Evolutionary conservation across 2,888 invertebrate genomes (phyloP), one percentile per base, ranked within the genome.

Genomic region (Lasioglossum malachurum): DNA sequence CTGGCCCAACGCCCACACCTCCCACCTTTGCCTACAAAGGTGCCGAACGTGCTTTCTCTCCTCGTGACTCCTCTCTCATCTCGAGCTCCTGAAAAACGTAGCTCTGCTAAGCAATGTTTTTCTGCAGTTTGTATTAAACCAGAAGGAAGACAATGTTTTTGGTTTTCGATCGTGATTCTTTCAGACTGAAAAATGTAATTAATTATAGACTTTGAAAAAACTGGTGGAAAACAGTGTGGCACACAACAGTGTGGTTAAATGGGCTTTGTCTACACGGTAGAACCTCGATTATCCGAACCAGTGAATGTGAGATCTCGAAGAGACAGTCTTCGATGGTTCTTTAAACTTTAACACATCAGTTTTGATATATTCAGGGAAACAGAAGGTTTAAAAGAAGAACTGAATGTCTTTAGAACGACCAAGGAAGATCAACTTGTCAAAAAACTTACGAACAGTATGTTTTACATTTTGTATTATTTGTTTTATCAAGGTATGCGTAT

Each of bases 1-100:
- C 94, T 94, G 94, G 88, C 91, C 91, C 91, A 91, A 94, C 93
- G 93, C 93, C 93, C 92, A 93, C 93, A 93, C 92, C 92, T 93
- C 91, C 91, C 92, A 92, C 90, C 76, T 85, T 87, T 83, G 46
- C 82, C 82, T 86, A 82, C 74, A 2, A 69, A 81, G 74, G 84
- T 82, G 74, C 75, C 73, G 44, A 27, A 31, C 38, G 67, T 72
- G 53, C 72, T 75, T 72, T 80, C 75, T 75, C 85, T 77, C 77
- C 53, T 69, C 72, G 16, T 69, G 19, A 57, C 60, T 80, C 75
- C 49, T 76, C 79, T 71, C 35, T 53, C 73, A 8, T 60, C 44
- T 19, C 23, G 73, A 38, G 75, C 72, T 8, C 67, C 23, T n/a
- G 49, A 78, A 84, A 64, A 31, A 64, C 74, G 0, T 23, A 16